These are phyloP conservation scores for Phalloptychus januarius DNA, from an alignment of 2,797 vertebrate genomes.

Conservation along the genomic window DNA sequence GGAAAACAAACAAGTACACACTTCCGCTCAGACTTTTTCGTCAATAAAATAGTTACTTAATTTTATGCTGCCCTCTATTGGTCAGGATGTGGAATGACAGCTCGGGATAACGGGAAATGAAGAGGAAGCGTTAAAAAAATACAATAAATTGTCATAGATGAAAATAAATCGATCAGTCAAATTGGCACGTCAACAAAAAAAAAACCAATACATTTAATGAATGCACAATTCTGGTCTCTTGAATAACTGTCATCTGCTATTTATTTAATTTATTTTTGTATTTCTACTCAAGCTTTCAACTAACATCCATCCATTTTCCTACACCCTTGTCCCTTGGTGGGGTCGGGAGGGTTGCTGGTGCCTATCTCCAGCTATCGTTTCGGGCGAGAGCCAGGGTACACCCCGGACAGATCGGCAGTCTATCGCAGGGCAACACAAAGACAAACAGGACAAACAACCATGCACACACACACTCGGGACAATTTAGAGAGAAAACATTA, in stretches of 20 bases:
- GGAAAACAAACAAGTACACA: slow-evolving; percentile 37
- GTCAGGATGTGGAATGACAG: slow-evolving; percentile 26
- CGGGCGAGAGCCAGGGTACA: too few species aligned
- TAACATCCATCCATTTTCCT: too few species aligned
- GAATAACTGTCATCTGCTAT: not conserved
- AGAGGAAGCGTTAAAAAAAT: not conserved
- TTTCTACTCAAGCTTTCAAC: not conserved
- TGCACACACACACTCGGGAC: too few species aligned
- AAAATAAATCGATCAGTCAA: not conserved
- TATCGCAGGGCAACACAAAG: too few species aligned
- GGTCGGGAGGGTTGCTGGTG: too few species aligned
- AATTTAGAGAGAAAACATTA: too few species aligned
- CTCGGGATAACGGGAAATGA: not conserved
- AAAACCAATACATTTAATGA: not conserved
- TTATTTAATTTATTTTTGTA: not conserved
- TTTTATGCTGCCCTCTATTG: slow-evolving; percentile 49
- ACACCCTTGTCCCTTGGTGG: too few species aligned
- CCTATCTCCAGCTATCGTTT: too few species aligned
- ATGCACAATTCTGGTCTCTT: not conserved
- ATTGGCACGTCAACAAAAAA: not conserved
- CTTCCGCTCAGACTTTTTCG: slow-evolving; percentile 35
- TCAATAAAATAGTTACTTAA: rapidly evolving
- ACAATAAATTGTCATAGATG: not conserved
- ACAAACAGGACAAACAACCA: too few species aligned
- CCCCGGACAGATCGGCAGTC: too few species aligned